A percentile compares a stretch with the other conserved stretches of the same genome.
These are phyloP conservation scores for Apeltes quadracus DNA, from an alignment of 2,113 vertebrate species.

Conservation along the genomic window DNA sequence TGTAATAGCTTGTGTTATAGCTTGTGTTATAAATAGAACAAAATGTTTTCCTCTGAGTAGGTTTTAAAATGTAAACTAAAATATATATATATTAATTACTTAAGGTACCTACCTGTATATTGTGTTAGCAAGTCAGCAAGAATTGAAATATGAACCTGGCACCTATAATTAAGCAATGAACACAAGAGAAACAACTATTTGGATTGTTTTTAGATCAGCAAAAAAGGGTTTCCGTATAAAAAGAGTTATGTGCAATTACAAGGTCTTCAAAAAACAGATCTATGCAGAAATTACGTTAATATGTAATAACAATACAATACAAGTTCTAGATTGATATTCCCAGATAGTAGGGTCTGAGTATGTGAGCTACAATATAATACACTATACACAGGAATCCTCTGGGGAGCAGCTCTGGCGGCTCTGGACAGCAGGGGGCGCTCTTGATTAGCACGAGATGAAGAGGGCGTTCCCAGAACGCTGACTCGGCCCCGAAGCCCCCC, in stretches of 20 bases:
- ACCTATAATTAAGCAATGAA: background rate
- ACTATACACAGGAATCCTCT: constrained; percentile 45
- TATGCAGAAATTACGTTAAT: constrained; percentile 16
- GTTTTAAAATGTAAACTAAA: too few species aligned
- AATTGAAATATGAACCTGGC: background rate
- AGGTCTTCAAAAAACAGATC: constrained; percentile 16
- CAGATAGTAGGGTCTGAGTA: constrained; percentile 31
- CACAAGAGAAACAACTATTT: background rate
- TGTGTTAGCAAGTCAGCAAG: background rate
- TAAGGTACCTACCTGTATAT: background rate
- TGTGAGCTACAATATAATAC: constrained; percentile 49
- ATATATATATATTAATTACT: background rate
- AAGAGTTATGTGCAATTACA: constrained; percentile 42
- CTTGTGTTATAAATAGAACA: background rate
- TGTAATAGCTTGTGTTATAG: background rate
- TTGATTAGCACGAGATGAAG: constrained; percentile 76
- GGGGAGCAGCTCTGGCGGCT: background rate
- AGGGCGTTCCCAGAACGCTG: constrained; percentile 68
- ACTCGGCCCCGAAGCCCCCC: constrained; percentile 69
- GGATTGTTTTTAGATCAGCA: background rate
- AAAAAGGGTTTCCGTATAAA: background rate
- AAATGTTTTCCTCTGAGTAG: background rate
- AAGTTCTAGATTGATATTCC: constrained; percentile 39
- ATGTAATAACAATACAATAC: constrained; percentile 28
- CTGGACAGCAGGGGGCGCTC: constrained; percentile 57